phyloP scores from a whole-genome alignment of 2,113 vertebrate species.

The Neomonachus schauinslandi region DNA sequence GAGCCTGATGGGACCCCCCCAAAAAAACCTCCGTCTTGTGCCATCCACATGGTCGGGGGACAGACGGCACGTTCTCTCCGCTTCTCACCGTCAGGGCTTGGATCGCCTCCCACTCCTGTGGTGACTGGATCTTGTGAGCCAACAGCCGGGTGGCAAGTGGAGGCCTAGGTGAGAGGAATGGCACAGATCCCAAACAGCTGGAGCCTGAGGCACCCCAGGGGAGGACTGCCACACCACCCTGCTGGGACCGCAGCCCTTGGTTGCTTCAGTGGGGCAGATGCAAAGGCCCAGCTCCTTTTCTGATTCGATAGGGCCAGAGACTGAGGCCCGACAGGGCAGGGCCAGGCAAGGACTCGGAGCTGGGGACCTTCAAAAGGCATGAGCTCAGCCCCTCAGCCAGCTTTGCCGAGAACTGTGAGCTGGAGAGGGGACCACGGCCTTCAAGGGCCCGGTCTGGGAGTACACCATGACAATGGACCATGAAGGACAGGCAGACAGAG shows the following conservation, averaged over 20 bases:
- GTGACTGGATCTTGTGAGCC: conserved; percentile 99
- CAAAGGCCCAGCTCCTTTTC: not conserved
- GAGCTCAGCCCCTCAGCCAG: not conserved
- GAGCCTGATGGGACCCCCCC: not conserved
- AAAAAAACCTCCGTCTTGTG: not conserved
- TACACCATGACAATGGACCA: not conserved
- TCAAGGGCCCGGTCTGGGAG: not conserved
- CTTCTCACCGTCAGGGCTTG: conserved; percentile 94
- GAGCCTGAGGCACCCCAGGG: not conserved
- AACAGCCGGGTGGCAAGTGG: conserved; percentile 96
- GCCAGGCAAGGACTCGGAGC: not conserved
- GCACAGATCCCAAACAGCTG: not conserved
- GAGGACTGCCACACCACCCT: not conserved
- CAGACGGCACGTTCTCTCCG: not conserved
- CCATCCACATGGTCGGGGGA: not conserved
- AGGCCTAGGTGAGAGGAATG: conserved; percentile 86
- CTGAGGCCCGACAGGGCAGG: too few relatives aligned
- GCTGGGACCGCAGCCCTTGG: not conserved
- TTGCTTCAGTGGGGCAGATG: not conserved
- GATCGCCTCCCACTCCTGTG: conserved; percentile 98
- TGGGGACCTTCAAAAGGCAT: rapidly evolving
- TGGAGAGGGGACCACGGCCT: not conserved
- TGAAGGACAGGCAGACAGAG: not conserved
- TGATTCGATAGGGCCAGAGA: not conserved
- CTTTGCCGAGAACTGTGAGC: not conserved